Percentiles rank a stretch among this genome's conserved stretches.
Conservation (phyloP, 2,888 invertebrate genomes). For the Philereme vetulata region DNA sequence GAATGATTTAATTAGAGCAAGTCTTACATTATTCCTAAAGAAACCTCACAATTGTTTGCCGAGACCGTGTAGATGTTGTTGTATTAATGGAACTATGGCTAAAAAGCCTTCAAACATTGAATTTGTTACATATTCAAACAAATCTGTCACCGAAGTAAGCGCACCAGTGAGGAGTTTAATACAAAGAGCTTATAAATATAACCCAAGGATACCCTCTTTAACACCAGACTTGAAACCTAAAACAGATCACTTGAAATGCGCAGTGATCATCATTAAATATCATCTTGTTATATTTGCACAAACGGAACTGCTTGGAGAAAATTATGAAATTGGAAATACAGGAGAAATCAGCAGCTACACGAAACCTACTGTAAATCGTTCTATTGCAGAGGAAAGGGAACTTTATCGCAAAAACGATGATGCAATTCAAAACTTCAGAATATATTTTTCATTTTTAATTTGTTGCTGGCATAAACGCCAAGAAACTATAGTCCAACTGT, state of each 20-base stretch:
- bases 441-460: constrained; percentile 13
- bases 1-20: not conserved
- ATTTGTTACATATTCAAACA: not conserved
- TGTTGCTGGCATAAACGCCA: constrained; percentile 52
- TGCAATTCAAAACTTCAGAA: constrained; percentile 1
- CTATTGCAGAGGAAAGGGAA: constrained; percentile 13
- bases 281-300: constrained; percentile 3
- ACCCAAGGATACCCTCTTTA: constrained; percentile 6
- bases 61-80: constrained; percentile 45
- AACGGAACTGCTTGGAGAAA: constrained; percentile 24
- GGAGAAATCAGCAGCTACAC: constrained; percentile 23
- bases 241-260: constrained; percentile 15
- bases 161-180: constrained; percentile 6
- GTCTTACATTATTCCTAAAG: constrained; percentile 26
- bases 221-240: not conserved
- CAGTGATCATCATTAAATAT: constrained; percentile 22
- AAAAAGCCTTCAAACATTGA: constrained; percentile 7
- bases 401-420: constrained; percentile 13
- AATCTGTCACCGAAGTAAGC: constrained; percentile 1
- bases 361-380: constrained; percentile 11
- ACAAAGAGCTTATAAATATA: constrained; percentile 23
- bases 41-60: constrained; percentile 40
- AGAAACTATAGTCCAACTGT: constrained; percentile 33
- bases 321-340: constrained; percentile 39
- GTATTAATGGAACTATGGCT: constrained; percentile 19